Conservation (phyloP, 2,888 invertebrate species). For the Ectemnius continuus region DNA sequence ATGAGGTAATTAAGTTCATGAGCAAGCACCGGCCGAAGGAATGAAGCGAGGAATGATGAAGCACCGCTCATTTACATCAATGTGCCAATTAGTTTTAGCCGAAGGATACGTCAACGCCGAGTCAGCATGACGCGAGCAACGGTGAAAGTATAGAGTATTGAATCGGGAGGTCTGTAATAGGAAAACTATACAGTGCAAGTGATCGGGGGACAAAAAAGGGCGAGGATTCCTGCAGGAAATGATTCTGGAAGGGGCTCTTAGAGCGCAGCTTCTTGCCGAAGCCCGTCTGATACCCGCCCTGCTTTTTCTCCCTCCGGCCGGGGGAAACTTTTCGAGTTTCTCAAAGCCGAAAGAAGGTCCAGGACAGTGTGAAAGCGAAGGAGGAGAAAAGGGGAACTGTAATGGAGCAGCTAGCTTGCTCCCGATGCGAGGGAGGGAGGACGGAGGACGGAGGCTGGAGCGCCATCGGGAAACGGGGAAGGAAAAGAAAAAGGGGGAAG, state of each 20-base stretch:
- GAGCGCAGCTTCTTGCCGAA: constrained; percentile 48
- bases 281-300: constrained; percentile 45
- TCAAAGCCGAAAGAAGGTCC: constrained; percentile 55
- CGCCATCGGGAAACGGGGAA: background rate
- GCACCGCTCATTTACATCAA: too few species aligned
- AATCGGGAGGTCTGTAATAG: constrained; percentile 41
- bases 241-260: constrained; percentile 51
- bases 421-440: too few species aligned
- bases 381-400: constrained; percentile 39
- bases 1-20: too few species aligned
- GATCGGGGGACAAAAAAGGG: constrained; percentile 50
- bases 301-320: constrained; percentile 61
- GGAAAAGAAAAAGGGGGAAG: constrained; percentile 39
- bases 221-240: constrained; percentile 54
- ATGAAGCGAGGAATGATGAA: too few species aligned
- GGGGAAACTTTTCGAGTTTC: constrained; percentile 62
- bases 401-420: constrained; percentile 44
- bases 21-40: too few species aligned
- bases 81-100: too few species aligned
- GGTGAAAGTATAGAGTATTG: constrained; percentile 1
- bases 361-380: constrained; percentile 45
- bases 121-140: too few species aligned
- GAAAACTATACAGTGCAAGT: constrained; percentile 59
- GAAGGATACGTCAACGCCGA: too few species aligned
- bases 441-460: constrained; percentile 23